Evolutionary conservation across 2,797 vertebrate species (phyloP).

Genomic region (Enteromius argenteus): DNA sequence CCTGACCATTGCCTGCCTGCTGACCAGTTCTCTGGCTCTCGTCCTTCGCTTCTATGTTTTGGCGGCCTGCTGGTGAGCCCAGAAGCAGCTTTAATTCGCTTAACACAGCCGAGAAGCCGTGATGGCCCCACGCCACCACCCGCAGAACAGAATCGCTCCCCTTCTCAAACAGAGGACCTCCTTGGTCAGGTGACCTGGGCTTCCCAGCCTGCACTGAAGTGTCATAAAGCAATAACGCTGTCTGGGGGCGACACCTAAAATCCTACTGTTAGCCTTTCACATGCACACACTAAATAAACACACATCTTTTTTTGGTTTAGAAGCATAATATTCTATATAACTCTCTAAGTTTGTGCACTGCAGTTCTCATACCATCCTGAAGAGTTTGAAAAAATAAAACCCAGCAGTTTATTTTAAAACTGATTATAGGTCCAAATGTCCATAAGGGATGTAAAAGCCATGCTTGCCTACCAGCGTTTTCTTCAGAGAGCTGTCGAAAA

Average conservation of each 20-base stretch:
- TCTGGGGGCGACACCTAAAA: slow-evolving; percentile 66
- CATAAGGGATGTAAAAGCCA: slow-evolving; percentile 88
- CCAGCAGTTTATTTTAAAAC: slow-evolving; percentile 39
- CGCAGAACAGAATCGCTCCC: slow-evolving; percentile 49
- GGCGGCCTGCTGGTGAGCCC: slow-evolving; percentile 82
- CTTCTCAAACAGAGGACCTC: slow-evolving; percentile 69
- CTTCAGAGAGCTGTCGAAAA: slow-evolving; percentile 87
- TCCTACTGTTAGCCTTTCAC: slow-evolving; percentile 39
- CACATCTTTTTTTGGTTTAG: slow-evolving; percentile 44
- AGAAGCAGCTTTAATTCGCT: slow-evolving; percentile 86
- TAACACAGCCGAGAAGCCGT: slow-evolving; percentile 80
- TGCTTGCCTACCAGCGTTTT: slow-evolving; percentile 90
- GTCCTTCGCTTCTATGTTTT: slow-evolving; percentile 93
- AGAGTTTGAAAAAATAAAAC: slow-evolving; percentile 20
- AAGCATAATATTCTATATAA: slow-evolving; percentile 11
- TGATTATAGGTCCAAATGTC: slow-evolving; percentile 41
- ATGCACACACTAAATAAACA: slow-evolving; percentile 28
- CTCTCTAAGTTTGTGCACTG: slow-evolving; percentile 19
- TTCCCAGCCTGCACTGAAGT: slow-evolving; percentile 87
- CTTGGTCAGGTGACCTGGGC: slow-evolving; percentile 84
- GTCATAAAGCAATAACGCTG: slow-evolving; percentile 89
- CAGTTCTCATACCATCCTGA: slow-evolving; percentile 31
- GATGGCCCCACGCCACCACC: slow-evolving; percentile 57
- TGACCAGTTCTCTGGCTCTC: slow-evolving; percentile 98
- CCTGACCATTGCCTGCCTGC: slow-evolving; percentile 98